phyloP scores from a whole-genome alignment of 2,888 invertebrate genomes.

The Chloroclysta siterata region DNA sequence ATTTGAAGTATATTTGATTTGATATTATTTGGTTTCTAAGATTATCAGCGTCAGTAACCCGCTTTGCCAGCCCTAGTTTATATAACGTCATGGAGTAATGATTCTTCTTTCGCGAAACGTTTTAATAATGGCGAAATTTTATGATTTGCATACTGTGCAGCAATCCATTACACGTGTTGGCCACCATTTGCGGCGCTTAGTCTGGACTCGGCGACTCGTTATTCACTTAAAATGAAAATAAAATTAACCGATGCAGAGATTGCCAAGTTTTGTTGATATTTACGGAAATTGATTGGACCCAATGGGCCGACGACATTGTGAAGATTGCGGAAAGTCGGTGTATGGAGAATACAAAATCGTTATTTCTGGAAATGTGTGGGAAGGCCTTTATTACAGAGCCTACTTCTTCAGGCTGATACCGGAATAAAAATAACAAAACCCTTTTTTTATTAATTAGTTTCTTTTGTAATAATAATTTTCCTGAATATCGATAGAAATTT shows the following conservation, averaged over 20 bases:
- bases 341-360: no score
- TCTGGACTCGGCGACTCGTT: conserved; percentile 26
- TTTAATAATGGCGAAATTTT: conserved; percentile 70
- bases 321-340: not conserved
- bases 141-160: conserved; percentile 70
- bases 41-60: not conserved
- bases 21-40: no score
- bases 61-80: conserved; percentile 51
- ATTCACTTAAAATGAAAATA: conserved; percentile 31
- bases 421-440: no score
- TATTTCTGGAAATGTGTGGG: no score
- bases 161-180: conserved; percentile 64
- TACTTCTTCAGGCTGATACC: no score
- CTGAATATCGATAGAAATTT: no score
- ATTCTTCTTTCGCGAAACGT: conserved; percentile 64
- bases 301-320: no score
- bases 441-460: no score
- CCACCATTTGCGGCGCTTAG: conserved; percentile 46
- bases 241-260: conserved; percentile 8
- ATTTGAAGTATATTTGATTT: no score
- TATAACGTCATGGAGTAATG: conserved; percentile 54
- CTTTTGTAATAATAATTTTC: no score
- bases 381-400: no score
- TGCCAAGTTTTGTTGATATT: conserved; percentile 2
- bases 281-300: not conserved